Evolutionary conservation across 92 coral and sea anemone species (phyloP).

Genomic region (Virgularia gustaviana): DNA sequence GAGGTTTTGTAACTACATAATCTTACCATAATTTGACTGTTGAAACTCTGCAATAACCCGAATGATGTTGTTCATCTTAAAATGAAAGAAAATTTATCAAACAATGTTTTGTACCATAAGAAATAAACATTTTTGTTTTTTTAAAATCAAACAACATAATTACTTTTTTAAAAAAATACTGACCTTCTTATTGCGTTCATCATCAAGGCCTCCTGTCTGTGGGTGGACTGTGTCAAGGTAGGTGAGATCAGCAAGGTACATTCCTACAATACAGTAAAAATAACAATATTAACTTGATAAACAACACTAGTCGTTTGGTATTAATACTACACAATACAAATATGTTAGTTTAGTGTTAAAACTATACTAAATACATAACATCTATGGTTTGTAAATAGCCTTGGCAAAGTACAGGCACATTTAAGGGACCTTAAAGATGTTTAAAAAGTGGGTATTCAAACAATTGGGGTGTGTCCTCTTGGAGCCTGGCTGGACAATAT

Average conservation of each 20-base stretch:
- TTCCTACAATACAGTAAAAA: slow-evolving; percentile 51
- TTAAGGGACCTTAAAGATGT: too few species aligned
- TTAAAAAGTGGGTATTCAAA: too few species aligned
- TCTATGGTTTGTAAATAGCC: too few species aligned
- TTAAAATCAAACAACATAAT: not conserved
- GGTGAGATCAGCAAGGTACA: slow-evolving; percentile 88
- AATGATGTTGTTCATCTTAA: slow-evolving; percentile 86
- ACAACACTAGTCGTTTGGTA: too few species aligned
- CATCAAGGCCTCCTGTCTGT: slow-evolving; percentile 90
- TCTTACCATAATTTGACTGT: slow-evolving; percentile 82
- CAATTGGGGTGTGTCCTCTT: too few species aligned
- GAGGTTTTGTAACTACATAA: not conserved
- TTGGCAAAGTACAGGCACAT: too few species aligned
- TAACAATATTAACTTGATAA: not conserved
- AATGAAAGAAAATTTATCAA: not conserved
- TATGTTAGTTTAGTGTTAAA: too few species aligned
- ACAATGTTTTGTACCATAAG: not conserved
- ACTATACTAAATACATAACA: too few species aligned
- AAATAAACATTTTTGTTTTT: not conserved
- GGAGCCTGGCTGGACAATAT: too few species aligned
- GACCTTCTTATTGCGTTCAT: slow-evolving; percentile 83
- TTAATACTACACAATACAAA: too few species aligned
- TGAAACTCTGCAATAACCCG: slow-evolving; percentile 91
- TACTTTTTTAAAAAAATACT: not conserved
- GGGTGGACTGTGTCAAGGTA: slow-evolving; percentile 93